Evolutionary conservation across 1,140 invertebrate species (phyloP).

Genomic region (Chironomus tepperi): DNA sequence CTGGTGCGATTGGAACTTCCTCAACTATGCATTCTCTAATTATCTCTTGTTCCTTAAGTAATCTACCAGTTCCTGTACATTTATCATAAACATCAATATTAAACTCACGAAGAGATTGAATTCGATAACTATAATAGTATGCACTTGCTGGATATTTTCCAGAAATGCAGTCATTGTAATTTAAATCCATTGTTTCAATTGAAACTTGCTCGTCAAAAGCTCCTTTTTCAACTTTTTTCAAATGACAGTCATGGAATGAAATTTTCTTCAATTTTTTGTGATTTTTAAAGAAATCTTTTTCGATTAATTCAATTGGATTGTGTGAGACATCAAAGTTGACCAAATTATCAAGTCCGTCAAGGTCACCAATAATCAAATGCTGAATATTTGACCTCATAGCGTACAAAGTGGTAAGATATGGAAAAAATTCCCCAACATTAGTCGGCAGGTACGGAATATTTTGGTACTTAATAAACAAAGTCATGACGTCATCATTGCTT

Average conservation of each 20-base stretch:
- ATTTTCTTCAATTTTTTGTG: background rate
- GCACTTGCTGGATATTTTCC: too few relatives aligned
- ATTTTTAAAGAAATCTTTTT: background rate
- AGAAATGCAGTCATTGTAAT: too few relatives aligned
- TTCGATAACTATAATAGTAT: too few relatives aligned
- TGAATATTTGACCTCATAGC: background rate
- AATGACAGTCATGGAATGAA: slow-evolving; percentile 1
- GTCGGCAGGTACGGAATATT: background rate
- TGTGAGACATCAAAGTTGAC: background rate
- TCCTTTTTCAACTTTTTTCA: background rate
- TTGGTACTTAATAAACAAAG: background rate
- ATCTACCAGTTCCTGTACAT: too few relatives aligned
- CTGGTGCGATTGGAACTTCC: too few relatives aligned
- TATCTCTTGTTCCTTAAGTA: too few relatives aligned
- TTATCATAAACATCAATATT: too few relatives aligned
- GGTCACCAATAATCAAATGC: background rate
- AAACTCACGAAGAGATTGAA: too few relatives aligned
- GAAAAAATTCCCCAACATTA: background rate
- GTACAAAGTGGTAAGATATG: background rate
- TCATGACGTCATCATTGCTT: background rate
- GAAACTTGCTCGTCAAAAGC: background rate
- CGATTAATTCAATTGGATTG: background rate
- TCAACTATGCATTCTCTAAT: too few relatives aligned
- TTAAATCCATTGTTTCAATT: too few relatives aligned
- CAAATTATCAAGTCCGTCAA: background rate